Evolutionary conservation across 2,888 invertebrate species (phyloP), one percentile per base, ranked within the genome.

Genomic region (Gari tellinella): DNA sequence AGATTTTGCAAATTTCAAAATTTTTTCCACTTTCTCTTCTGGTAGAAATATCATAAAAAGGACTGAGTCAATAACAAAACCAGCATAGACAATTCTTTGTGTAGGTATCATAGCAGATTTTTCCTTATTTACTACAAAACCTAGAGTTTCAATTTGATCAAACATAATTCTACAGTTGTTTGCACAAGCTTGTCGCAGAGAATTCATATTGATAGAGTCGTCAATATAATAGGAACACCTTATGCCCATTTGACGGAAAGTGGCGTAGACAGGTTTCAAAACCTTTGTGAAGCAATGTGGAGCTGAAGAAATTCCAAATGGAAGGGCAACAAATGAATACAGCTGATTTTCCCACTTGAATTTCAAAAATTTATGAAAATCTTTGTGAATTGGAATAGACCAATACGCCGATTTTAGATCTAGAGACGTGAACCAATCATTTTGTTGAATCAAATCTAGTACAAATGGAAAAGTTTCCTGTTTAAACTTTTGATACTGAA

Each of bases 351-450:
- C 62, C 75, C 70, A 75, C 15, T 38, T 4, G 60, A 70, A 70
- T 58, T 63, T 66, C 21, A 70, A 51, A 60, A 49, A 70, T 19
- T 62, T 70, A 31, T 57, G 53, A 53, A 17, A 40, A 5, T 51
- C 7, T 31, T 61, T 21, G 57, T 62, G 23, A 12, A 74, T 62
- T 7, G 65, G 57, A 1, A 75, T 58, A 2, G 58, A 62, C 17
- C 58, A 58, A 70, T 75, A 75, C 12, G 70, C 75, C 48, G 61
- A 57, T 49, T 66, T 65, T 14, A 75, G 46, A 58, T 75, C 75
- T 26, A 70, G 37, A 26, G 57, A 58, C 5, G 56, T 53, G 45
- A 75, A 63, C 41, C 45, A 68, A 40, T 46, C 58, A 51, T 65
- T 65, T 51, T 31, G 31, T 31, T 31, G 31, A 7, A 31, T 31